These are phyloP conservation scores for Thumatha senex DNA, from an alignment of 2,888 invertebrate species.

Conservation along the genomic window DNA sequence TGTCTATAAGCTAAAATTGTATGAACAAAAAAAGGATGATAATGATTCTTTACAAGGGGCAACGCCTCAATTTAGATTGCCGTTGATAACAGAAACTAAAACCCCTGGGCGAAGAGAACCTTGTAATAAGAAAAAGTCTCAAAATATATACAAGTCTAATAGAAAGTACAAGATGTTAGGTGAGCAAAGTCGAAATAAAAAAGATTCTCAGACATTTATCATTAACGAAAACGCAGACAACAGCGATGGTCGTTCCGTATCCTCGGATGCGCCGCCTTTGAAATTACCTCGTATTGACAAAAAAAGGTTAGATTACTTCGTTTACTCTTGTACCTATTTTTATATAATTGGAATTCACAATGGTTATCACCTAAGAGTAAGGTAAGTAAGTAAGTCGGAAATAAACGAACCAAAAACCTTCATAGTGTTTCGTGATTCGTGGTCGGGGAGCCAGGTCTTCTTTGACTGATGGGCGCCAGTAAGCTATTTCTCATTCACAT, in stretches of 20 bases:
- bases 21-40: slow-evolving; percentile 40
- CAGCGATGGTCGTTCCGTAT: slow-evolving; percentile 61
- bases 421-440: too few species aligned
- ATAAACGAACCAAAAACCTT: too few species aligned
- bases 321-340: slow-evolving; percentile 8
- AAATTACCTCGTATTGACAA: slow-evolving; percentile 74
- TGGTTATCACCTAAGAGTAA: too few species aligned
- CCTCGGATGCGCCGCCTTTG: slow-evolving; percentile 68
- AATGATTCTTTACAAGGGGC: slow-evolving; percentile 14
- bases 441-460: too few species aligned
- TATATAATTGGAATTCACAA: too few species aligned
- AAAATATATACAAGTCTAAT: slow-evolving; percentile 56
- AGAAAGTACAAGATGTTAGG: slow-evolving; percentile 59
- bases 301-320: slow-evolving; percentile 64
- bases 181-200: slow-evolving; percentile 54
- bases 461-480: too few species aligned
- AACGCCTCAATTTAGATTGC: slow-evolving; percentile 53
- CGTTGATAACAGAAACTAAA: slow-evolving; percentile 64
- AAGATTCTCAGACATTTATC: slow-evolving; percentile 66
- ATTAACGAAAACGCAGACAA: slow-evolving; percentile 53
- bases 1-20: slow-evolving; percentile 63
- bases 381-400: too few species aligned
- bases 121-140: slow-evolving; percentile 52
- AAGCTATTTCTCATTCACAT: too few species aligned
- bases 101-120: slow-evolving; percentile 47